Evolutionary conservation across 2,888 invertebrate genomes (phyloP).

Genomic region (Nysson spinosus): DNA sequence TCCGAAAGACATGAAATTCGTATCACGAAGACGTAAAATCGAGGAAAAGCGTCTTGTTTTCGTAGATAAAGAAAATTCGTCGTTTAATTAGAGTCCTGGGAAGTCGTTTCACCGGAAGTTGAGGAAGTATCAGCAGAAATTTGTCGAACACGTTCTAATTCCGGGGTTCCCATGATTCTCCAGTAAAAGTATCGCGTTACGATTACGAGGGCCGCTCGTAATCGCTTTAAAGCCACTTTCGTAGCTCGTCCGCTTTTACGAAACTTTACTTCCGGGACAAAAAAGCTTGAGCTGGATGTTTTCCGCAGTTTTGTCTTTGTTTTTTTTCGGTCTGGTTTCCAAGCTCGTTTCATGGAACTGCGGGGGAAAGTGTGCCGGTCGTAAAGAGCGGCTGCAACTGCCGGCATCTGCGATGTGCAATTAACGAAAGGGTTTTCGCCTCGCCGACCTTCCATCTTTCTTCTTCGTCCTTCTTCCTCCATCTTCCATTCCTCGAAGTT

Average conservation of each 20-base stretch:
- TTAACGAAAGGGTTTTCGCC: constrained; percentile 75
- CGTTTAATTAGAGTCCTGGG: constrained; percentile 32
- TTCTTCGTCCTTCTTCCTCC: constrained; percentile 37
- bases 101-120: constrained; percentile 30
- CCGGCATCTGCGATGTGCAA: constrained; percentile 74
- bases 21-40: too few relatives aligned
- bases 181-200: constrained; percentile 40
- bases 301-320: constrained; percentile 8
- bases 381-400: constrained; percentile 68
- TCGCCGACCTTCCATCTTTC: constrained; percentile 33
- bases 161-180: background rate
- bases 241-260: constrained; percentile 36
- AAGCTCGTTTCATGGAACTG: constrained; percentile 35
- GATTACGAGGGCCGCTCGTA: constrained; percentile 40
- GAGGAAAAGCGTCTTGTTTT: too few relatives aligned
- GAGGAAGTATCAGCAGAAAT: constrained; percentile 4
- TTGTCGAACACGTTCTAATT: constrained; percentile 35
- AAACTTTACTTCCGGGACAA: constrained; percentile 31
- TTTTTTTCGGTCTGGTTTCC: constrained; percentile 16
- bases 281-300: constrained; percentile 22
- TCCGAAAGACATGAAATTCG: too few relatives aligned
- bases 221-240: constrained; percentile 40
- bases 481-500: constrained; percentile 46
- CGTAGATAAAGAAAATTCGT: too few relatives aligned
- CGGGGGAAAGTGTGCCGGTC: constrained; percentile 53